phyloP scores from a whole-genome alignment of 2,797 vertebrate species.

The Brachymystax lenok region DNA sequence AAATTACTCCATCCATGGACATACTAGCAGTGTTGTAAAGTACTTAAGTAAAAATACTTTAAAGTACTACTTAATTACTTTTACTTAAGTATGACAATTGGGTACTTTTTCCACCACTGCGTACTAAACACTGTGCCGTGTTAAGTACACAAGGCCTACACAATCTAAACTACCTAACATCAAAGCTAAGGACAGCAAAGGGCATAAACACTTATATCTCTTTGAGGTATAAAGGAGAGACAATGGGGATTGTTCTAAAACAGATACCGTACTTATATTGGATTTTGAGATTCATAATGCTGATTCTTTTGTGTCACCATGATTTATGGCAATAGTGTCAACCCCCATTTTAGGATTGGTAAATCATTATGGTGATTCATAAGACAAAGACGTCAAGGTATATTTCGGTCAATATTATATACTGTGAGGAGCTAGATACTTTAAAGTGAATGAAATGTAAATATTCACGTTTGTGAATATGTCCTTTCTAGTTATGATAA shows the following conservation, averaged over 20 bases:
- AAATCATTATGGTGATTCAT: background rate
- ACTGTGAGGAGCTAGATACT: background rate
- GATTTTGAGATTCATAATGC: background rate
- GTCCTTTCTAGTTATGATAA: background rate
- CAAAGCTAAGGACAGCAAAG: background rate
- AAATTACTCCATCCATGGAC: background rate
- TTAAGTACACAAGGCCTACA: background rate
- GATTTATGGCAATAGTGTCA: background rate
- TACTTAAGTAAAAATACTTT: too few relatives aligned
- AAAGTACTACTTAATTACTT: too few relatives aligned
- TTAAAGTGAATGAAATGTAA: background rate
- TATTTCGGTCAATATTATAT: background rate
- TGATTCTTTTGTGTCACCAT: background rate
- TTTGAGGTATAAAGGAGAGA: background rate
- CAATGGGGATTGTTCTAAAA: background rate
- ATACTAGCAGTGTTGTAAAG: too few relatives aligned
- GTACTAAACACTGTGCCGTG: background rate
- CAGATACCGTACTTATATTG: background rate
- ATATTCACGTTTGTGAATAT: background rate
- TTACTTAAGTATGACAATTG: too few relatives aligned
- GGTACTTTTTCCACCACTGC: too few relatives aligned
- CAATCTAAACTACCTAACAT: too few relatives aligned
- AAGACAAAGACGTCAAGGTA: background rate
- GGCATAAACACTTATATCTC: background rate
- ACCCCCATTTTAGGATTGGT: background rate